Base-by-base conservation (phyloP, 2,113 vertebrate species). In the Dermatemys mawii region DNA sequence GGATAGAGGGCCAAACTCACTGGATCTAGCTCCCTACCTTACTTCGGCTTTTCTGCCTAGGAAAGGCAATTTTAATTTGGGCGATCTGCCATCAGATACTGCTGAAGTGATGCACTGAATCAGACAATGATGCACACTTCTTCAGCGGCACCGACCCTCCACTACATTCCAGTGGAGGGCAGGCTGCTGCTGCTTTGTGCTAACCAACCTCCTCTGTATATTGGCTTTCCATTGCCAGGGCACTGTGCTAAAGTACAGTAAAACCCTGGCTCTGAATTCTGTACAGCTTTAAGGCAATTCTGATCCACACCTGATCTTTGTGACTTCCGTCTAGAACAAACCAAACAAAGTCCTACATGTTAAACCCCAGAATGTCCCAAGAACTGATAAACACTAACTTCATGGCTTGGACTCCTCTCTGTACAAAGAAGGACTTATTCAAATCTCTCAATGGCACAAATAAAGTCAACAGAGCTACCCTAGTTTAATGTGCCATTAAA, bases 21-120 rank as follows among this genome's bases (percentile, higher is more conserved):
- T 79, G 85, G 11, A 87, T 81, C 41, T 70, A 78, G 90, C 90
- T 95, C 76, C 51, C 17, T 88, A 67, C 6, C 10, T 2, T 84
- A 90, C 81, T 91, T 85, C 35, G 51, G 2, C 4, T 6, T 70
- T 92, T 94, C 91, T 96, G 60, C 80, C 54, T 92, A 46, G 12
- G 29, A 90, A 1, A 87, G 76, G 63, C 35, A 79, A 17, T 88
- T 96, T 96, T 93, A 27, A 10, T 89, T 63, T 35, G 11, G 54
- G 54, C 92, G 26, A 54, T 38, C 86, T 84, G 80, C 50, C n/a
- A 46, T 86, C 38, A 94, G 90, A 95, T 17, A 1, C 41, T 84
- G 79, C 41, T 84, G 91, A 81, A 89, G 50, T 54, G 92, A 67
- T 1, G 9, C n/a, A 73, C 24, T 54, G 85, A 90, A 67, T 4